Evolutionary conservation across 37 sponge, comb jelly and placozoan species (phyloP), one percentile per base, ranked within the genome.

Genomic region (Aplysina aerophoba): DNA sequence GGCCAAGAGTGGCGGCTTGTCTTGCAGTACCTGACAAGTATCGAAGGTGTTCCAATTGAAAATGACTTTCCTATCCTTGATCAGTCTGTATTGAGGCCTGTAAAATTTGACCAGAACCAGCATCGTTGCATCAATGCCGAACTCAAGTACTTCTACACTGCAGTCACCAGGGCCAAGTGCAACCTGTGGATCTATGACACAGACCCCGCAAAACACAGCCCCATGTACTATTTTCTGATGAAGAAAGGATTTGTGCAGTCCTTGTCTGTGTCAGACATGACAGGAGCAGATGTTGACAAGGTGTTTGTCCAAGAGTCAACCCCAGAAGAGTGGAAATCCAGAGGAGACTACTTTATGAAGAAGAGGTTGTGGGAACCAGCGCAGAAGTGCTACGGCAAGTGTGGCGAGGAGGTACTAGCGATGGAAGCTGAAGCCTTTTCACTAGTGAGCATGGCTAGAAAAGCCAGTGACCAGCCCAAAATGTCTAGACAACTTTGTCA

Each of bases 181-280:
- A 94, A 91, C 57, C 69, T 94, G 15, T 94, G 95, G 95, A 81
- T 94, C 11, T 94, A 91, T 84, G 95, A 94, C 28, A 59, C 83
- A 0, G 60, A 84, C 62, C 28, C 78, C 13, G 37, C 44, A 3
- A 83, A 91, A 19, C 59, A 80, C 15, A 28, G 57, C 1, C 95
- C 95, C 5, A 65, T 88, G 41, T 85, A 85, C 77, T 66, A 87
- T 40, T 91, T 85, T 74, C 87, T 92, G 83, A 27, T 55, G 21
- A 85, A 37, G 30, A 50, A 60, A 36, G 69, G 82, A 2, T 55
- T 91, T 24, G 90, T 91, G n/a, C 68, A 83, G 59, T 58, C 83
- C 21, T 80, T 92, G 2, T 81, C 59, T 36, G 35, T 71, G 0
- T 36, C 37, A 16, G 79, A 65, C 34, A 58, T 22, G 0, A 61